phyloP scores from a whole-genome alignment of 1,140 invertebrate genomes.

The Drosophila ironensis region DNA sequence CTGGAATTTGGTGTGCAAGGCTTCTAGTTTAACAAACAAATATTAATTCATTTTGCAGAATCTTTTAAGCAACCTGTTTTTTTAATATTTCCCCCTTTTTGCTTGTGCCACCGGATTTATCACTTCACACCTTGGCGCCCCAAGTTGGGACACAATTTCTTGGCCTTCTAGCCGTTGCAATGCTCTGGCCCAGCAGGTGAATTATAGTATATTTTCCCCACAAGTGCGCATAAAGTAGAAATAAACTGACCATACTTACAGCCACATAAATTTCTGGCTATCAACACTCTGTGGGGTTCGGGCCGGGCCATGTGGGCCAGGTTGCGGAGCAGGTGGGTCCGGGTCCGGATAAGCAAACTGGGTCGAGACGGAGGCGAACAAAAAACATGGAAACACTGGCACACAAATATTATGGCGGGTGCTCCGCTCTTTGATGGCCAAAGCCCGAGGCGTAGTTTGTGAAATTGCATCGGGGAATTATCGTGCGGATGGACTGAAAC shows the following conservation, averaged over 20 bases:
- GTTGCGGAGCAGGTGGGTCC: no score
- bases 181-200: constrained; percentile 31
- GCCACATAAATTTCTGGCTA: constrained; percentile 43
- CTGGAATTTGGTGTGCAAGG: no score
- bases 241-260: constrained; percentile 42
- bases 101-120: not conserved
- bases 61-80: no score
- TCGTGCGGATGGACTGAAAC: constrained; percentile 3
- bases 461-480: constrained; percentile 33
- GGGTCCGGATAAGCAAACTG: constrained; percentile 29
- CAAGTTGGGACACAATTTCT: constrained; percentile 12
- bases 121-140: constrained; percentile 5
- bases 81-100: not conserved
- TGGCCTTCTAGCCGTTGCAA: not conserved
- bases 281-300: constrained; percentile 28
- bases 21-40: no score
- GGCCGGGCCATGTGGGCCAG: no score
- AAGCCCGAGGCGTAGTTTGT: constrained; percentile 24
- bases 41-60: no score
- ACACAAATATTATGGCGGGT: constrained; percentile 21
- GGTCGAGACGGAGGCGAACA: constrained; percentile 8
- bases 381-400: constrained; percentile 17
- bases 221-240: constrained; percentile 27
- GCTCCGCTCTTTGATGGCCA: constrained; percentile 3
- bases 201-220: constrained; percentile 25